phyloP scores from a whole-genome alignment of 2,113 vertebrate species.

The Actinemys pallida region DNA sequence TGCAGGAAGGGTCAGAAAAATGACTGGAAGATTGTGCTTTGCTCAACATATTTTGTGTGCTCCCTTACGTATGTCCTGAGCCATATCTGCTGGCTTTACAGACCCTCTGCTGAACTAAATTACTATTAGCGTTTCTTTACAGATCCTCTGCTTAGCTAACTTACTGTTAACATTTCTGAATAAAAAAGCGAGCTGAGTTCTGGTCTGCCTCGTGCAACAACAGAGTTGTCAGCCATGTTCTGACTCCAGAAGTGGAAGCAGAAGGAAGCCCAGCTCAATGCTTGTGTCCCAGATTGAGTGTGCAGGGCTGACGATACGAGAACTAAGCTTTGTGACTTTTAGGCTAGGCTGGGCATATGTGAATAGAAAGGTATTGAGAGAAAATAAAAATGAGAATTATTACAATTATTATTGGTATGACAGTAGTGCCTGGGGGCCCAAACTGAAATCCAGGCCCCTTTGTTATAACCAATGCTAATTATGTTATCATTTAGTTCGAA shows the following conservation, averaged over 20 bases:
- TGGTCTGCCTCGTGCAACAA: neutral
- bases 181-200: no score
- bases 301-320: neutral
- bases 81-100: neutral
- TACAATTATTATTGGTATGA: neutral
- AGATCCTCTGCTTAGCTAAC: no score
- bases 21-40: neutral
- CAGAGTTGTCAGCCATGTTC: neutral
- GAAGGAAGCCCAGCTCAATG: neutral
- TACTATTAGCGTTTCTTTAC: no score
- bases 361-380: no score
- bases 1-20: neutral
- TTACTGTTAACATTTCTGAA: no score
- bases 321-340: neutral
- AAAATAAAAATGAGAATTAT: neutral
- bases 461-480: neutral
- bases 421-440: neutral
- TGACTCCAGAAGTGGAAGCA: neutral
- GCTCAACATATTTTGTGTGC: rapidly evolving
- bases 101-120: no score
- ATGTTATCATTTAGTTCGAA: neutral
- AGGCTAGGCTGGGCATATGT: no score
- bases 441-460: neutral
- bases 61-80: neutral
- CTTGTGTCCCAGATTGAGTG: neutral